These are phyloP conservation scores for Paratrypauchen microcephalus DNA, from an alignment of 2,797 vertebrate genomes.

Conservation along the genomic window DNA sequence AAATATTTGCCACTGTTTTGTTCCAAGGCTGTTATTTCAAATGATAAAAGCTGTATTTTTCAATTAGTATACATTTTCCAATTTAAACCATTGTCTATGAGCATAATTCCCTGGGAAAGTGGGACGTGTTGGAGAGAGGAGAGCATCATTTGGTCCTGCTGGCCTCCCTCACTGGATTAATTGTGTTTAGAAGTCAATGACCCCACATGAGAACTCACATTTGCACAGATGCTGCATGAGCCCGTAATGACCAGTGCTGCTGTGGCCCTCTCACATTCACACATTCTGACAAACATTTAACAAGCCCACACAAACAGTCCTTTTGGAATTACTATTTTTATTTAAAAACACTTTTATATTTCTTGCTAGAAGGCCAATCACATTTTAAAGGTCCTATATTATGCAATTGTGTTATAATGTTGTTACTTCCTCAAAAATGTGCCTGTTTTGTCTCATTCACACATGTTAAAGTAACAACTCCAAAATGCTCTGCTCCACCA, in stretches of 20 bases:
- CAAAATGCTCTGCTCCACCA: too few relatives aligned
- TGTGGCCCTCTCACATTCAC: conserved; percentile 47
- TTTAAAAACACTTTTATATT: too few relatives aligned
- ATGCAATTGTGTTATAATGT: too few relatives aligned
- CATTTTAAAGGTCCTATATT: too few relatives aligned
- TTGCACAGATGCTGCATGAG: conserved; percentile 70
- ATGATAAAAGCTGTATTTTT: not conserved
- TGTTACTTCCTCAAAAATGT: too few relatives aligned
- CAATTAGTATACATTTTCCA: not conserved
- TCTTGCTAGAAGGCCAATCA: too few relatives aligned
- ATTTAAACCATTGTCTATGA: conserved; percentile 21
- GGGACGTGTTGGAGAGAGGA: conserved; percentile 32
- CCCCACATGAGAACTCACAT: conserved; percentile 73
- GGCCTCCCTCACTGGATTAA: conserved; percentile 48
- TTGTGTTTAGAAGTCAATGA: conserved; percentile 62
- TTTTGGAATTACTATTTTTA: not conserved
- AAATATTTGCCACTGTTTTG: not conserved
- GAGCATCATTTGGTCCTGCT: conserved; percentile 44
- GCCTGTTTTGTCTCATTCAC: too few relatives aligned
- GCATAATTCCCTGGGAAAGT: conserved; percentile 28
- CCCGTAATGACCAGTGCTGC: conserved; percentile 65
- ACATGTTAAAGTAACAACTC: too few relatives aligned
- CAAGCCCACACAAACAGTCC: not conserved
- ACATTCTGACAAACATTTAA: conserved; percentile 34
- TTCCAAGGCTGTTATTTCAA: not conserved